phyloP scores from a whole-genome alignment of 2,888 invertebrate species.

The Acrocera orbiculus region DNA sequence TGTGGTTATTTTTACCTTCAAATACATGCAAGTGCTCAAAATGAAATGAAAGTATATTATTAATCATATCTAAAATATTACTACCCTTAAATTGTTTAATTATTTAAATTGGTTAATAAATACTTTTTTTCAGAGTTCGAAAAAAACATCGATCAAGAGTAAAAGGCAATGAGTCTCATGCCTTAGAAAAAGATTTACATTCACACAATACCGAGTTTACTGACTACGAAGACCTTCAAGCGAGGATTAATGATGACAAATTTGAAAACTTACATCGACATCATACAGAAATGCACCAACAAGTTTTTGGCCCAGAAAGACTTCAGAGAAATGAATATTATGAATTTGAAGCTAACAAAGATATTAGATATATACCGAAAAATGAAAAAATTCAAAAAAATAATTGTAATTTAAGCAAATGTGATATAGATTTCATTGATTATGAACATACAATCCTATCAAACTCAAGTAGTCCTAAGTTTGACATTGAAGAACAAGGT shows the following conservation, averaged over 20 bases:
- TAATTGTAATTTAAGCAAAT: no score
- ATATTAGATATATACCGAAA: no score
- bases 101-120: no score
- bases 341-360: constrained; percentile 12
- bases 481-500: constrained; percentile 28
- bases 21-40: no score
- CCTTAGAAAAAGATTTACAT: no score
- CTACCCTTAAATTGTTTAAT: no score
- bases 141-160: constrained; percentile 35
- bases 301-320: constrained; percentile 26
- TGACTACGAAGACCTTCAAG: constrained; percentile 16
- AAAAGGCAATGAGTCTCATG: no score
- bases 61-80: no score
- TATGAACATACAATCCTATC: constrained; percentile 27
- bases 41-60: no score
- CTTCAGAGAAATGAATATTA: constrained; percentile 19
- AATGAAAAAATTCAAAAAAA: no score
- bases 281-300: constrained; percentile 29
- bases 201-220: no score
- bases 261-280: constrained; percentile 29
- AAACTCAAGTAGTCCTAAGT: constrained; percentile 24
- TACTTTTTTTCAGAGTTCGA: constrained; percentile 21
- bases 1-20: no score
- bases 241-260: constrained; percentile 28
- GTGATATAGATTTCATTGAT: constrained; percentile 21